Base-by-base conservation (phyloP, 2,113 vertebrate species). In the Cnemophilus loriae region DNA sequence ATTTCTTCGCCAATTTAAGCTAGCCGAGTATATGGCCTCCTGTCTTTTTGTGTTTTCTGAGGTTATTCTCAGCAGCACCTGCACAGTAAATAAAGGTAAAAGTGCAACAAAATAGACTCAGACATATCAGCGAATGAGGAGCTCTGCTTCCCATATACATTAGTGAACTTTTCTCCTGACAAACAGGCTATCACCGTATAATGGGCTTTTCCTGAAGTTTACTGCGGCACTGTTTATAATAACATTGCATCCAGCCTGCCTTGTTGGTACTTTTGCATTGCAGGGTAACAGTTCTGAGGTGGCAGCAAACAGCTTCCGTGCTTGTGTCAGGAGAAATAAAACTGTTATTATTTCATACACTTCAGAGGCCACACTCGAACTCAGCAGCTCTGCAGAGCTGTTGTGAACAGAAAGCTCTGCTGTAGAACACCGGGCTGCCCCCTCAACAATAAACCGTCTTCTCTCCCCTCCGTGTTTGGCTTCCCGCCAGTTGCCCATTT, bases 401-500 rank as follows among this genome's bases (percentile, higher is more conserved):
- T 97, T 96, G 96, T 98, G 98, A 97, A 96, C 98, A 97, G 97
- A 96, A 96, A 97, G 97, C 98, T 97, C 96, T 95, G 97, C 98
- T 98, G 98, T 98, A 98, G 97, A 97, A 98, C 98, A 98, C 95
- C 87, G 96, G 96, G 96, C 97, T 98, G 93, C 97, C 97, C 98
- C 98, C 97, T 98, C 97, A 98, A 98, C 98, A 99, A 98, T 98
- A 94, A 97, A 96, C 97, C 98, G 96, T 98, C 98, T 98, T 97
- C 96, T 96, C 98, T 98, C 97, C 98, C 98, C 97, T 97, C 97
- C 94, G 90, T 95, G 97, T 92, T 97, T 99, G 98, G 98, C 98
- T 96, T 92, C 53, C 74, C 14, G 98, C 98, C 98, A 98, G 97
- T 96, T 97, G 98, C 98, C 98, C 98, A 98, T 99, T 98, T 99